phyloP scores from a whole-genome alignment of 23 tunicate species.

The Halocynthia aurantium region DNA sequence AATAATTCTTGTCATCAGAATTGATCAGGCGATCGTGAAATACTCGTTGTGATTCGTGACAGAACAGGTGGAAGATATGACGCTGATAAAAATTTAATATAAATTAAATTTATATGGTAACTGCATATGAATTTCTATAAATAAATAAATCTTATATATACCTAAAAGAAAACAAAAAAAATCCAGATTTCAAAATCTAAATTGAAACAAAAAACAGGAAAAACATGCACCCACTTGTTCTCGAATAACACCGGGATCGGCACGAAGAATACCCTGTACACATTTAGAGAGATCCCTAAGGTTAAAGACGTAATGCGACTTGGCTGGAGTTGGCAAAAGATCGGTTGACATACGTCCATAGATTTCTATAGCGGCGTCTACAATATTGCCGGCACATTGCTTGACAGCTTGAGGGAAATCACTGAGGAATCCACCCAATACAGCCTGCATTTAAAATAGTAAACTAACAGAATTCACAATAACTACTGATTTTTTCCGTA shows the following conservation, averaged over 20 bases:
- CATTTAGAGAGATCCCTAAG: constrained; percentile 92
- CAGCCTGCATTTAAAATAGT: constrained; percentile 36
- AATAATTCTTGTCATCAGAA: constrained; percentile 88
- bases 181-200: neutral
- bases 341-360: constrained; percentile 98
- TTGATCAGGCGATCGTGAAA: constrained; percentile 99
- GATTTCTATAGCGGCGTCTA: constrained; percentile 98
- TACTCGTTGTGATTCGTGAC: constrained; percentile 94
- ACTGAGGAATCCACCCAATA: constrained; percentile 72
- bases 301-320: constrained; percentile 99
- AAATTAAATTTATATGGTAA: neutral
- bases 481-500: neutral
- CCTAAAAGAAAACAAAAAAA: neutral
- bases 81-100: constrained; percentile 26
- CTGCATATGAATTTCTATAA: neutral
- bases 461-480: neutral
- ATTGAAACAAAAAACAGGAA: neutral
- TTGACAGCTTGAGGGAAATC: constrained; percentile 93
- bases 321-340: constrained; percentile 97
- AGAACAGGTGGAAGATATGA: constrained; percentile 94
- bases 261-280: constrained; percentile 94
- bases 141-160: neutral
- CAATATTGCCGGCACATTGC: constrained; percentile 57
- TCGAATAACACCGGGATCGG: constrained; percentile 91
- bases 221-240: constrained; percentile 54